Base-by-base conservation (phyloP, 2,113 vertebrate species). In the Sarotherodon lohbergeri region DNA sequence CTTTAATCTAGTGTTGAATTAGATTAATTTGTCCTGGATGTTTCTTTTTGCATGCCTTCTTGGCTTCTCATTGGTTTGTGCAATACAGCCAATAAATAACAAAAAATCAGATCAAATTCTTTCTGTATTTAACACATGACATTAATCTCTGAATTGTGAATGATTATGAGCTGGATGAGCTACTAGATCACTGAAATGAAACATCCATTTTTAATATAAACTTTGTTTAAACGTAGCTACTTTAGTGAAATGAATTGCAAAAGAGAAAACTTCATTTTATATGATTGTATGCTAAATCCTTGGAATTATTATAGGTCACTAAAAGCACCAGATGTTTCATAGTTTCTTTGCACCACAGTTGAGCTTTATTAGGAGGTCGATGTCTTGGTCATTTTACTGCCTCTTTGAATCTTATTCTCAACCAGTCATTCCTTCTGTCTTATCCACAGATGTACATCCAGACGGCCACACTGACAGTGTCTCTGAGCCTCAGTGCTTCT, bases 401-500 rank as follows among this genome's bases (percentile, higher is more conserved):
- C 52, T 41, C 14, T 24, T 41, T 56, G 34, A 57, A 27, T 56
- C 14, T 57, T n/a, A 56, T 56, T 29, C 48, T 78, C 46, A 52
- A 29, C 46, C 46, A 13, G 29, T 13, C 32, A 46, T 52, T 46
- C 27, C n/a, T 4, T 76, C 39, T 22, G 29, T 55, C 17, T 43
- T 3, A 19, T 86, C 87, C 83, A 52, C 95, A 99, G 98, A 98
- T 99, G 98, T 99, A 99, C 97, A 98, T 99, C 97, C 98, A 99
- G 97, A 99, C 98, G 34, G 98, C 98, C 92, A 99, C 98, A 76
- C 97, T 99, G 91, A 99, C 98, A 19, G 96, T 99, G 87, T 99
- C 98, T 93, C 98, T 99, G 95, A 99, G 98, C 96, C 97, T 99
- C 97, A 99, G 98, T 96, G 98, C 98, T 95, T 99, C 98, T 6